Conservation (phyloP, 2,888 invertebrate genomes). For the Mimumesa dahlbomi region DNA sequence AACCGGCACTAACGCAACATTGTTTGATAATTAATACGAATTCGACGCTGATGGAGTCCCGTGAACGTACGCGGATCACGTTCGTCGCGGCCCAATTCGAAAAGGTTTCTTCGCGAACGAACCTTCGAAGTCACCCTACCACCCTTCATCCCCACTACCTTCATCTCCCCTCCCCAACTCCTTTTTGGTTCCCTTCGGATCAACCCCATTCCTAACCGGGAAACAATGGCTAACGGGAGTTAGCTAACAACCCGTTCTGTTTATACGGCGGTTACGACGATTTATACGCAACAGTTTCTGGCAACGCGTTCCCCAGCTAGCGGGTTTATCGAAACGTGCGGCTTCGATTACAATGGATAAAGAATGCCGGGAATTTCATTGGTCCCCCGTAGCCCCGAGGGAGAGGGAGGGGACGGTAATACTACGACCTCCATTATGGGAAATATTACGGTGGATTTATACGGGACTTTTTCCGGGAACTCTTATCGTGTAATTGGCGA, state of each 20-base stretch:
- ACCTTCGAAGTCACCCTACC: too few species aligned
- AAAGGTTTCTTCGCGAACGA: neutral
- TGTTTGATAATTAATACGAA: conserved; percentile 64
- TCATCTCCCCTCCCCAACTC: too few species aligned
- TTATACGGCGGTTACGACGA: conserved; percentile 31
- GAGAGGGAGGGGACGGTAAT: neutral
- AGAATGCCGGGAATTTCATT: conserved; percentile 28
- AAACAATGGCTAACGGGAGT: conserved; percentile 6
- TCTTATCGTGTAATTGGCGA: conserved; percentile 11
- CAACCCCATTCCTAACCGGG: neutral
- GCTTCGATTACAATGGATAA: conserved; percentile 38
- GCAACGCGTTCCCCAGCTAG: conserved; percentile 4
- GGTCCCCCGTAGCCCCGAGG: neutral
- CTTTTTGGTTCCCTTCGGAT: neutral
- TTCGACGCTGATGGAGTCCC: conserved; percentile 46
- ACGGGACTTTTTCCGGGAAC: neutral
- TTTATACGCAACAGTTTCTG: conserved; percentile 37
- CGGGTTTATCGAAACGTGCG: conserved; percentile 38
- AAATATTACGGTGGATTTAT: conserved; percentile 4
- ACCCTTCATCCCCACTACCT: too few species aligned
- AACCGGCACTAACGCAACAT: conserved; percentile 29
- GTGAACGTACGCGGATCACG: conserved; percentile 53
- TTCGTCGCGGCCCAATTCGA: conserved; percentile 20
- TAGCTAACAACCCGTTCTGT: conserved; percentile 37
- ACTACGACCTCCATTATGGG: conserved; percentile 10